These are phyloP conservation scores for Sciaenops ocellatus DNA, from an alignment of 2,797 vertebrate species.

Conservation along the genomic window DNA sequence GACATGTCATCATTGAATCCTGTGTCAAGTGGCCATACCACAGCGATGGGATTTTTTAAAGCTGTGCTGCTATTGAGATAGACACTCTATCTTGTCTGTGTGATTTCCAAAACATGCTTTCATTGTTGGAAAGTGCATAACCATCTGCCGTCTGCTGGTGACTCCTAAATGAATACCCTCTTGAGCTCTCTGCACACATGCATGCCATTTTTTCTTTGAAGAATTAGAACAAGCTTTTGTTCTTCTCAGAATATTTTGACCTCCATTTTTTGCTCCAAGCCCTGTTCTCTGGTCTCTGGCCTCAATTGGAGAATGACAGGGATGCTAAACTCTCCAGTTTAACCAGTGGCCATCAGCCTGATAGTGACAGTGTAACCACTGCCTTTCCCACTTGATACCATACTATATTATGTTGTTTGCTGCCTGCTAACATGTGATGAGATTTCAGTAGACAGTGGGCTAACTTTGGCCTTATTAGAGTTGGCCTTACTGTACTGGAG, in stretches of 20 bases:
- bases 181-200: background rate
- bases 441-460: conserved; percentile 42
- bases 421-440: conserved; percentile 42
- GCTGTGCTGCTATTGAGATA: background rate
- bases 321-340: background rate
- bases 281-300: background rate
- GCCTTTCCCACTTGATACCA: conserved; percentile 4
- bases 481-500: conserved; percentile 22
- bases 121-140: background rate
- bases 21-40: background rate
- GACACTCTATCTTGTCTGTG: background rate
- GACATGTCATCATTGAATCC: background rate
- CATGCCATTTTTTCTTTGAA: conserved; percentile 13
- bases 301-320: background rate
- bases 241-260: background rate
- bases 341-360: background rate
- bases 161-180: conserved; percentile 17
- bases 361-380: conserved; percentile 17
- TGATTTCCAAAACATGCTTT: conserved; percentile 1
- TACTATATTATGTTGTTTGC: conserved; percentile 15
- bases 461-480: conserved; percentile 65
- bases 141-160: conserved; percentile 18
- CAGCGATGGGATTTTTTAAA: background rate
- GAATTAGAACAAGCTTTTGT: conserved; percentile 8
- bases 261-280: background rate